These are phyloP conservation scores for Aphrocallistes beatrix DNA, from an alignment of 37 sponge, comb jelly and placozoan genomes.

Conservation along the genomic window DNA sequence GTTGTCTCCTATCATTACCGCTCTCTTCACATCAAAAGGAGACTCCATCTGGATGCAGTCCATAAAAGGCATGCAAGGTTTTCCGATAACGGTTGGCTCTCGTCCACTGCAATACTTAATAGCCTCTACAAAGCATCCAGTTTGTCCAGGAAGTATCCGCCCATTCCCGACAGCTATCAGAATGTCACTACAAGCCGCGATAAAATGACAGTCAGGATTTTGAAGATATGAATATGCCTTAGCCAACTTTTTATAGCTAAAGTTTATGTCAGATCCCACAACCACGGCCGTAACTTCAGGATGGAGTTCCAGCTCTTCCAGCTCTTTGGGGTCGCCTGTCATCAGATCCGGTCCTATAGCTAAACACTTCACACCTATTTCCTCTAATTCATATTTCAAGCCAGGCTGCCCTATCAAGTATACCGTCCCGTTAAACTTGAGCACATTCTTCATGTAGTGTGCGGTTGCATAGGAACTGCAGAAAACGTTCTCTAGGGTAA, in stretches of 20 bases:
- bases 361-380: not conserved
- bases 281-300: slow-evolving; percentile 22
- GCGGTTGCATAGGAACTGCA: slow-evolving; percentile 21
- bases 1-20: slow-evolving; percentile 30
- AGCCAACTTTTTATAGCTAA: slow-evolving; percentile 22
- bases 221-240: slow-evolving; percentile 27
- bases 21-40: not conserved
- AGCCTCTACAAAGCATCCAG: not conserved
- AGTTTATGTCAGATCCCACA: slow-evolving; percentile 20
- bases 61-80: slow-evolving; percentile 17
- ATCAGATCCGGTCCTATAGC: slow-evolving; percentile 23
- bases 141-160: slow-evolving; percentile 13
- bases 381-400: not conserved
- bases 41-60: slow-evolving; percentile 18
- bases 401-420: slow-evolving; percentile 27
- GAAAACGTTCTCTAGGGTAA: not conserved
- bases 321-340: not conserved
- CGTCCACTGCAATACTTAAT: slow-evolving; percentile 8
- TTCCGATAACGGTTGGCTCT: slow-evolving; percentile 24
- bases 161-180: not conserved
- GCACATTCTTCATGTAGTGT: not conserved
- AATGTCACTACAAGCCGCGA: slow-evolving; percentile 13
- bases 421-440: slow-evolving; percentile 21
- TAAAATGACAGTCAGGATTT: slow-evolving; percentile 12
- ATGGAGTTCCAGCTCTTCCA: slow-evolving; percentile 11